phyloP scores from a whole-genome alignment of 2,113 vertebrate genomes.

The Turdus rufiventris region DNA sequence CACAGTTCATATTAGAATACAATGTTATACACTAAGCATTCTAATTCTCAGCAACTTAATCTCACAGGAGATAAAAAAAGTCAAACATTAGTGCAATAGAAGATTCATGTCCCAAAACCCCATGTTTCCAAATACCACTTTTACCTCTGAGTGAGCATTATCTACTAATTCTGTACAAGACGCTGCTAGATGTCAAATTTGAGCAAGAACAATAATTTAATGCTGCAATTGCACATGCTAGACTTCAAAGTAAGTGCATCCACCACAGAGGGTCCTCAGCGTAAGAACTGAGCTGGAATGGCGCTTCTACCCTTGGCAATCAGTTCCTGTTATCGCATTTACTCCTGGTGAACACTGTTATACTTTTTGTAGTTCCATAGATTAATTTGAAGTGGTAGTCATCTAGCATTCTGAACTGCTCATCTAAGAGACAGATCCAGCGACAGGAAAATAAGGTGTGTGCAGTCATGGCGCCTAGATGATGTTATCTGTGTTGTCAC shows the following conservation, averaged over 20 bases:
- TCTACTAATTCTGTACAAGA: not conserved
- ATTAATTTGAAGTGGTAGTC: not conserved
- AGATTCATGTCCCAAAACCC: not conserved
- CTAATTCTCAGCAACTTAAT: not conserved
- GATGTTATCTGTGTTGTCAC: not conserved
- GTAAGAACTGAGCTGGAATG: too few species aligned
- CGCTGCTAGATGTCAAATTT: not conserved
- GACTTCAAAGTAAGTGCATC: not conserved
- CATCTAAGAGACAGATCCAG: not conserved
- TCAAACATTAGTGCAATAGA: not conserved
- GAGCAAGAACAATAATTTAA: not conserved
- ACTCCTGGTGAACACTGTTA: not conserved
- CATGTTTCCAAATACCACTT: not conserved
- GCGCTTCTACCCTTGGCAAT: too few species aligned
- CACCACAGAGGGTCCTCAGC: rapidly evolving
- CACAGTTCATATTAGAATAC: not conserved
- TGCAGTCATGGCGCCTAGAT: not conserved
- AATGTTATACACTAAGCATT: not conserved
- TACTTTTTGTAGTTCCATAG: not conserved
- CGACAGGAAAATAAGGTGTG: rapidly evolving
- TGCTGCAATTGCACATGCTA: not conserved
- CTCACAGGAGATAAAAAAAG: not conserved
- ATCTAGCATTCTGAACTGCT: not conserved
- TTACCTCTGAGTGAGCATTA: not conserved
- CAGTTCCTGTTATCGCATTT: not conserved